Evolutionary conservation across 2,888 invertebrate genomes (phyloP).

Genomic region (Nomada ruficornis): DNA sequence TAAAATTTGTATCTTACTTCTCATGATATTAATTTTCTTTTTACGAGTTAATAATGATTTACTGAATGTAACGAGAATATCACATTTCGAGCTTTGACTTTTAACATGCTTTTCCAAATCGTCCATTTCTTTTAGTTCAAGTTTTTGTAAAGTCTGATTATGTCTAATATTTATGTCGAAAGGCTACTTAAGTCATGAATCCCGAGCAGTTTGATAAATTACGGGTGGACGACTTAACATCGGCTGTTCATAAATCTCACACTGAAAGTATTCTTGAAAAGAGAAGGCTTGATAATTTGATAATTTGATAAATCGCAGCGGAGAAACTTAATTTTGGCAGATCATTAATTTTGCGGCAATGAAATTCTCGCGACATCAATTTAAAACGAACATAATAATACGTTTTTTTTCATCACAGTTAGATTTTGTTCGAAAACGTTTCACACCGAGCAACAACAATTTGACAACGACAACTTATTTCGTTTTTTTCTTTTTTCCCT

Average conservation of each 20-base stretch:
- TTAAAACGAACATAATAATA: background rate
- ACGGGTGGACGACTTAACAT: background rate
- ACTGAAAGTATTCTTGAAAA: background rate
- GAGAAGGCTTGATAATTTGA: background rate
- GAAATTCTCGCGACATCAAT: background rate
- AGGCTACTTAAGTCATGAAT: background rate
- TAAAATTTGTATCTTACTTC: background rate
- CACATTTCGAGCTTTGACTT: too few relatives aligned
- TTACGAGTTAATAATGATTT: too few relatives aligned
- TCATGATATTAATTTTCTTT: too few relatives aligned
- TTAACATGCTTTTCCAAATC: too few relatives aligned
- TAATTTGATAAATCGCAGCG: background rate
- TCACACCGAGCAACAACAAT: too few relatives aligned
- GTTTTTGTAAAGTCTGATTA: too few relatives aligned
- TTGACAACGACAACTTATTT: background rate
- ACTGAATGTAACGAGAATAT: too few relatives aligned
- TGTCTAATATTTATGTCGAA: background rate
- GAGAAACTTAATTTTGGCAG: background rate
- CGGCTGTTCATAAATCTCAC: background rate
- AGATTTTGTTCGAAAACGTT: too few relatives aligned
- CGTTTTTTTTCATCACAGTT: too few relatives aligned
- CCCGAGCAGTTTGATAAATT: background rate
- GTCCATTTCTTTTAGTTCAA: too few relatives aligned
- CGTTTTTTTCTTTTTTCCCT: too few relatives aligned
- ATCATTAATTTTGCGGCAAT: background rate